Conservation (phyloP, 2,888 invertebrate species). For the Philonicus albiceps region DNA sequence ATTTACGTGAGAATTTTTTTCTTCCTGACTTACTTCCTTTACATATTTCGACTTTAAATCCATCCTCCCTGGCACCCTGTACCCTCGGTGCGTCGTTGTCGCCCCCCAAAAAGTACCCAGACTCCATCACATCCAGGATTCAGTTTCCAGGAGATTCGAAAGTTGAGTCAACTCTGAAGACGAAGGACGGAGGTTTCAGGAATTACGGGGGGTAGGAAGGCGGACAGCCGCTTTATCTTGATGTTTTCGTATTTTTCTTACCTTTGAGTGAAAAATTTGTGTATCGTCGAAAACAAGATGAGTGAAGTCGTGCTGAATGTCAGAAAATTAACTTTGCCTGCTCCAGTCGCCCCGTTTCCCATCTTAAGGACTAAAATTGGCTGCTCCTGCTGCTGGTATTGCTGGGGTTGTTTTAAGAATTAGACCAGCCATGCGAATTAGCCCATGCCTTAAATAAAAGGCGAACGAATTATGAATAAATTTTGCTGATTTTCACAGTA, state of each 20-base stretch:
- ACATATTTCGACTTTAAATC: slow-evolving; percentile 11
- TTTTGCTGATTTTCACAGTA: not conserved
- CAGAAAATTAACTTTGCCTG: slow-evolving; percentile 37
- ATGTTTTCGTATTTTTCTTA: slow-evolving; percentile 37
- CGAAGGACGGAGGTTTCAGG: not conserved
- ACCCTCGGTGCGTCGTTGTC: not conserved
- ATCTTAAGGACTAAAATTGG: slow-evolving; percentile 16
- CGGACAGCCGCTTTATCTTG: not conserved
- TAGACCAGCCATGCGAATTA: slow-evolving; percentile 33
- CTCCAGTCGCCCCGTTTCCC: not conserved
- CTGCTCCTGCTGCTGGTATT: not conserved
- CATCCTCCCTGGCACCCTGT: not conserved
- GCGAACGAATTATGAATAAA: slow-evolving; percentile 27
- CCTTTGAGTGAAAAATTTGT: slow-evolving; percentile 42
- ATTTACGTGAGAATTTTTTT: slow-evolving; percentile 39
- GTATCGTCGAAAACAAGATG: slow-evolving; percentile 38
- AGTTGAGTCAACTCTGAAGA: not conserved
- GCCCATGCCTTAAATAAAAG: slow-evolving; percentile 31
- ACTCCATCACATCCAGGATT: not conserved
- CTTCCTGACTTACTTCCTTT: slow-evolving; percentile 13
- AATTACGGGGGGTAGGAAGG: not conserved
- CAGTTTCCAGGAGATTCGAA: not conserved
- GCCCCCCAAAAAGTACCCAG: not conserved
- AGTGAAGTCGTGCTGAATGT: slow-evolving; percentile 42
- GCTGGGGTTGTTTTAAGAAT: slow-evolving; percentile 31